Evolutionary conservation across 2,113 vertebrate species (phyloP).

Genomic region (Actenoides hombroni): DNA sequence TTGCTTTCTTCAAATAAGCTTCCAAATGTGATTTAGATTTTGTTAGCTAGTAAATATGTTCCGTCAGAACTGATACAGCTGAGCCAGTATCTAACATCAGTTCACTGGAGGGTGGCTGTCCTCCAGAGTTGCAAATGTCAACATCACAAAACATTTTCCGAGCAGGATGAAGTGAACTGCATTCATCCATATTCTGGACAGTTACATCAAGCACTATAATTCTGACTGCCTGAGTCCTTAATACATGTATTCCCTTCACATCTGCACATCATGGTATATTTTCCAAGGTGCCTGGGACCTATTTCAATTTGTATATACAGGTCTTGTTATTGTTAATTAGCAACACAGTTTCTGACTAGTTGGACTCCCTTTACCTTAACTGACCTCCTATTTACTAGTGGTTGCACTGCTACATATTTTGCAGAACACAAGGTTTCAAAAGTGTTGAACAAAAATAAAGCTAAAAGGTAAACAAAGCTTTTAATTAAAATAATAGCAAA

Average conservation of each 20-base stretch:
- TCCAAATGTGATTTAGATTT: constrained; percentile 56
- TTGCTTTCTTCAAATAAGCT: constrained; percentile 52
- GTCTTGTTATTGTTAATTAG: neutral
- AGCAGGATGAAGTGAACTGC: neutral
- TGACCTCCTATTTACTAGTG: neutral
- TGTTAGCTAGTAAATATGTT: constrained; percentile 54
- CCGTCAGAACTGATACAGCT: constrained; percentile 12
- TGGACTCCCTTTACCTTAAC: neutral
- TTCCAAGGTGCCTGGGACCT: neutral
- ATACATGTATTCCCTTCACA: neutral
- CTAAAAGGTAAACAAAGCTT: fast-evolving
- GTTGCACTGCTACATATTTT: neutral
- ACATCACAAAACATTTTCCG: neutral
- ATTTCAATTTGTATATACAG: neutral
- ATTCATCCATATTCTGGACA: neutral
- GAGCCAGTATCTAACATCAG: constrained; percentile 43
- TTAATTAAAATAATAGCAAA: neutral
- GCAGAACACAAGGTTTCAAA: neutral
- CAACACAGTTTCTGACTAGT: neutral
- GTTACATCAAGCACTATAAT: neutral
- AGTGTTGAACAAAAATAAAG: neutral
- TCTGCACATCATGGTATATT: neutral
- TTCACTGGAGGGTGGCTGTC: constrained; percentile 18
- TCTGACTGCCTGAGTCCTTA: neutral
- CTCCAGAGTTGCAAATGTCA: neutral